Evolutionary conservation across 64 coral and sea anemone genomes (phyloP).

Genomic region (Stylophora pistillata): DNA sequence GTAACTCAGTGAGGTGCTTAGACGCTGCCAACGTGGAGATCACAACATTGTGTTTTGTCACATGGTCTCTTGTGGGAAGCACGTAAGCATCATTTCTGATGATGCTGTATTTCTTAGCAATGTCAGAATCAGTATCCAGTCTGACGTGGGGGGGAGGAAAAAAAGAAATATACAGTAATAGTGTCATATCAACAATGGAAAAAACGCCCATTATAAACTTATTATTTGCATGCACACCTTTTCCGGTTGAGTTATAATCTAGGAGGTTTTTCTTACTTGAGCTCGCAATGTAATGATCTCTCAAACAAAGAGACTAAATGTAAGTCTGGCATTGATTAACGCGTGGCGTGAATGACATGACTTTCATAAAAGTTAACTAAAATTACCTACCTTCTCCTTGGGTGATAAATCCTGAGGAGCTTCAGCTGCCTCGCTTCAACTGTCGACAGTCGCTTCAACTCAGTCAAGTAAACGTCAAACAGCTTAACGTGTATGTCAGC

Average conservation of each 20-base stretch:
- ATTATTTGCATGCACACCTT: no score
- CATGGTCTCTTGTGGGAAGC: conserved; percentile 51
- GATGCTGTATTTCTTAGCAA: conserved; percentile 39
- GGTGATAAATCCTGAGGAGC: conserved; percentile 60
- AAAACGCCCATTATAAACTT: neutral
- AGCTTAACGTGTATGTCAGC: conserved; percentile 80
- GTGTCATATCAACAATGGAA: neutral
- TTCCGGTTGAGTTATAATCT: no score
- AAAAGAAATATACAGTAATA: no score
- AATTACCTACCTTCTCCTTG: conserved; percentile 37
- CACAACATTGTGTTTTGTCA: conserved; percentile 51
- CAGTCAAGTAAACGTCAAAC: conserved; percentile 49
- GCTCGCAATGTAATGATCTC: no score
- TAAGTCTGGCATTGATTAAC: no score
- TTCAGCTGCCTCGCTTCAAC: conserved; percentile 34
- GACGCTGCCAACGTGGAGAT: conserved; percentile 66
- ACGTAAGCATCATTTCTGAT: conserved; percentile 21
- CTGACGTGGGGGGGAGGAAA: no score
- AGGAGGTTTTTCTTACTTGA: no score
- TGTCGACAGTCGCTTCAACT: conserved; percentile 31
- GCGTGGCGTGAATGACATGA: no score
- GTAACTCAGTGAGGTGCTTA: conserved; percentile 50
- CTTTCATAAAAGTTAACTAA: no score
- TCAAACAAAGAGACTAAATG: no score
- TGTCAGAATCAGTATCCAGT: conserved; percentile 10